phyloP scores from a whole-genome alignment of 2,113 vertebrate species.

The Oenanthe melanoleuca region DNA sequence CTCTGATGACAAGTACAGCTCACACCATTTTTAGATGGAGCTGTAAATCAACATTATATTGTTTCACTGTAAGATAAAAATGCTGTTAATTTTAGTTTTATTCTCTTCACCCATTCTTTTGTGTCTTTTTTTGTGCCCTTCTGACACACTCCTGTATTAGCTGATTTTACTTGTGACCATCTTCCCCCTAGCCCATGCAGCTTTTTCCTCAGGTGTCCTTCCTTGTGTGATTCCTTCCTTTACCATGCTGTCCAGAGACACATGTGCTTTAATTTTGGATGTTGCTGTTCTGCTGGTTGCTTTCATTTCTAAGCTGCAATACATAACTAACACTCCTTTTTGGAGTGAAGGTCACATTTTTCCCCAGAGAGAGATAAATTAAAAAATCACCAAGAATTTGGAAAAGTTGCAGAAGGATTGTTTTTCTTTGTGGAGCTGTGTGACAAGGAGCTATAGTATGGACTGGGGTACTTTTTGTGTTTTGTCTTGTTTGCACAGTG shows the following conservation, averaged over 20 bases:
- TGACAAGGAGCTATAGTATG: background rate
- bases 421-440: background rate
- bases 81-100: background rate
- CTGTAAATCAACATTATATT: background rate
- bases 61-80: background rate
- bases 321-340: rapidly evolving
- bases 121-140: background rate
- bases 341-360: background rate
- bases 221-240: background rate
- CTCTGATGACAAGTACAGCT: background rate
- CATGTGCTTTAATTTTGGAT: background rate
- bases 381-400: background rate
- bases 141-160: background rate
- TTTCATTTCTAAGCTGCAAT: background rate
- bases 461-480: background rate
- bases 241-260: background rate
- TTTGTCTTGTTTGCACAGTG: background rate
- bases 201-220: background rate
- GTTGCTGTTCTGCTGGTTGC: background rate
- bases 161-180: background rate
- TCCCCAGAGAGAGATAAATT: background rate
- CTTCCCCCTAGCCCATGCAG: background rate
- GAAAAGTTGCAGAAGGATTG: background rate
- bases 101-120: background rate
- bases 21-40: background rate